Evolutionary conservation across 1,140 invertebrate species (phyloP).

Genomic region (Phthorimaea operculella): DNA sequence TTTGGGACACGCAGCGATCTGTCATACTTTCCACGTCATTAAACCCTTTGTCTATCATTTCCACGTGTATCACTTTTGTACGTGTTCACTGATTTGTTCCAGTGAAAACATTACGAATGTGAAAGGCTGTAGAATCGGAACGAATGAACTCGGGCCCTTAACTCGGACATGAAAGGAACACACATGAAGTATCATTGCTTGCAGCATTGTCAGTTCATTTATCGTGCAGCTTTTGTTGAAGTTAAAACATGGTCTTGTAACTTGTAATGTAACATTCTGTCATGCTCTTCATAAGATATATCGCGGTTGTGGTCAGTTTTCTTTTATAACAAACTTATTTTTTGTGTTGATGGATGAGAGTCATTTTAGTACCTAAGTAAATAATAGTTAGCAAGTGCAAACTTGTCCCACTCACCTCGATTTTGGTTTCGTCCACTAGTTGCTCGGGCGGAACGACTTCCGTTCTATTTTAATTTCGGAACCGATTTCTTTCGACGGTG

Average conservation of each 20-base stretch:
- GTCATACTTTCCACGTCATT: constrained; percentile 3
- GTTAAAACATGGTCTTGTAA: neutral
- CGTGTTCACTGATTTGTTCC: neutral
- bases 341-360: too few species aligned
- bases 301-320: neutral
- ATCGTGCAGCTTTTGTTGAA: constrained; percentile 1
- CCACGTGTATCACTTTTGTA: neutral
- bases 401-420: constrained; percentile 23
- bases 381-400: neutral
- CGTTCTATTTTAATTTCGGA: neutral
- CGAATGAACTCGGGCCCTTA: neutral
- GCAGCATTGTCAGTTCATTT: neutral
- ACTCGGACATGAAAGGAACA: neutral
- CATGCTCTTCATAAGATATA: neutral
- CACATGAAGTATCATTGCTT: neutral
- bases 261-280: neutral
- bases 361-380: too few species aligned
- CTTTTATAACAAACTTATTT: neutral
- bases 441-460: neutral
- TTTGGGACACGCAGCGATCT: neutral
- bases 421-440: constrained; percentile 13
- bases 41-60: neutral
- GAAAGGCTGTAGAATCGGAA: neutral
- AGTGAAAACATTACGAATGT: neutral
- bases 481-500: neutral